These are phyloP conservation scores for Drosophila oshimai DNA, from an alignment of 1,140 invertebrate species.

Conservation along the genomic window DNA sequence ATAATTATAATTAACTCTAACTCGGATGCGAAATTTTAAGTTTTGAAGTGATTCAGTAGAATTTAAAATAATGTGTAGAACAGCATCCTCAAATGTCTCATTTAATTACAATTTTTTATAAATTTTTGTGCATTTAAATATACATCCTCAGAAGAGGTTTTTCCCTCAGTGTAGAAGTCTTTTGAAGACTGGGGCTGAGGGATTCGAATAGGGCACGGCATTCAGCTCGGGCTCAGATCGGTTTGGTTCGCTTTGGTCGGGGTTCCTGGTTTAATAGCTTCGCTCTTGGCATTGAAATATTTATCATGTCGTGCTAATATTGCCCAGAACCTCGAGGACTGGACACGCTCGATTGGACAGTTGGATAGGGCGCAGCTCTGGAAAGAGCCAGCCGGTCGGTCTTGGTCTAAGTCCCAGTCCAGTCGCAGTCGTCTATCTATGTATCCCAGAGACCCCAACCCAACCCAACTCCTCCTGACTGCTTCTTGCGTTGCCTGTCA, in stretches of 20 bases:
- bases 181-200: slow-evolving; percentile 39
- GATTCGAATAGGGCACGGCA: slow-evolving; percentile 44
- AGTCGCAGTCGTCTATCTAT: slow-evolving; percentile 21
- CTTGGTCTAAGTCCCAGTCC: background rate
- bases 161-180: slow-evolving; percentile 25
- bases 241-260: slow-evolving; percentile 15
- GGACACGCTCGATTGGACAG: slow-evolving; percentile 55
- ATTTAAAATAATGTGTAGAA: too few relatives aligned
- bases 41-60: too few relatives aligned
- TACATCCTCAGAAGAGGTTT: background rate
- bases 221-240: slow-evolving; percentile 20
- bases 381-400: slow-evolving; percentile 1
- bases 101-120: too few relatives aligned
- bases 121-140: too few relatives aligned
- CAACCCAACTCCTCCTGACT: background rate
- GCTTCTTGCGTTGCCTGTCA: slow-evolving; percentile 57
- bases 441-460: slow-evolving; percentile 4
- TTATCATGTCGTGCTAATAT: slow-evolving; percentile 59
- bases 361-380: slow-evolving; percentile 34
- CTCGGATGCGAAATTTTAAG: too few relatives aligned
- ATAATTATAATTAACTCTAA: too few relatives aligned
- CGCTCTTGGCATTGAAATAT: slow-evolving; percentile 70
- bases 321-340: slow-evolving; percentile 45
- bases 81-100: too few relatives aligned
- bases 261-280: slow-evolving; percentile 60